Base-by-base conservation (phyloP, 1,140 invertebrate genomes). In the Sitobion miscanthi region DNA sequence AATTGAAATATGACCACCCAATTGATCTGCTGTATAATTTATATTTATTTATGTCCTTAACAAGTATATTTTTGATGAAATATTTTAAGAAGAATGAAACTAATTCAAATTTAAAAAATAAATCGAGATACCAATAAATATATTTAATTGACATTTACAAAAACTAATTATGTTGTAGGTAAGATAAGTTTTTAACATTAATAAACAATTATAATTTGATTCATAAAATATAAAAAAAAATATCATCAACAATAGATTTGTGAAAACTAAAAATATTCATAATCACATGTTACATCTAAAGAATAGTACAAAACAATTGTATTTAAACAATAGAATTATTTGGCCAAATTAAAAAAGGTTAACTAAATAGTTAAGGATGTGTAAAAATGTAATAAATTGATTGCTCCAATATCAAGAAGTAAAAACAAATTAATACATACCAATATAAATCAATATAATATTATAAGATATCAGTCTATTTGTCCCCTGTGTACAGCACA, bases 401-500 rank as follows among this genome's bases (percentile, higher is more conserved):
- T 30, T 35, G 11, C 35, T 49, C 6, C 38, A 77, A 77, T 47
- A 92, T 92, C 23, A 91, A 85, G 42, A 42, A 52, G n/a, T 82
- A 49, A 92, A 92, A 92, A 92, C 47, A 54, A 83, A 4, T 49
- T 54, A 52, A 42, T 42, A 42, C 42, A 4, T 42, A 42, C 42
- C 42, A 42, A 85, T 35, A 92, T 2, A 83, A 45, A 38, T 57
- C 45, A 42, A 90, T 45, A 90, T 25, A 91, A 83, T 82, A 77
- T 82, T 82, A 5, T 91, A 77, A n/a, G 38, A 92, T 85, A 92
- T 92, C 91, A 92, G 91, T 92, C 91, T 85, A 92, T 92, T 83
- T 92, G 82, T 92, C 91, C 77, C 49, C 47, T 92, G 35, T 49
- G 45, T 85, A 57, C 54, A 92, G 91, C 91, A 85, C 91, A 82